phyloP scores from a whole-genome alignment of 2,888 invertebrate species.

The Gastrophysa polygoni region DNA sequence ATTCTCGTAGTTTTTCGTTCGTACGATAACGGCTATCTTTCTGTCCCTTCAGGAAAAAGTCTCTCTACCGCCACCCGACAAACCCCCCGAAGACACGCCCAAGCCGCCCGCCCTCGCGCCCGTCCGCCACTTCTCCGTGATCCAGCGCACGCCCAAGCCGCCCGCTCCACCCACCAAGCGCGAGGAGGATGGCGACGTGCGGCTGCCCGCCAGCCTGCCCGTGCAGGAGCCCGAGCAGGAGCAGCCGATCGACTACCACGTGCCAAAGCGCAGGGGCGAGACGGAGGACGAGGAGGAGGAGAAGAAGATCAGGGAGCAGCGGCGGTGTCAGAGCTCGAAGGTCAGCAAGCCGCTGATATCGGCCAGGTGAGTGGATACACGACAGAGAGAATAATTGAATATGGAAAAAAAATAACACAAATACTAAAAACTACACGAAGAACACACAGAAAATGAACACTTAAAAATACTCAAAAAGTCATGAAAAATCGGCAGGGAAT shows the following conservation, averaged over 20 bases:
- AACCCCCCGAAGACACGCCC: constrained; percentile 62
- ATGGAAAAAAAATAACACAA: too few relatives aligned
- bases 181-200: constrained; percentile 51
- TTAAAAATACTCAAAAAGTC: too few relatives aligned
- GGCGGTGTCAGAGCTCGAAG: constrained; percentile 71
- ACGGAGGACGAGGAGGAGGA: constrained; percentile 72
- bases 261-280: constrained; percentile 79
- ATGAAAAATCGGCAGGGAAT: too few relatives aligned
- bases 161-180: constrained; percentile 53
- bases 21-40: too few relatives aligned
- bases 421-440: too few relatives aligned
- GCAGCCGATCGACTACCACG: constrained; percentile 87
- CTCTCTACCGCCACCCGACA: constrained; percentile 64
- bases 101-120: constrained; percentile 52
- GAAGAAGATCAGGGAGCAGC: constrained; percentile 71
- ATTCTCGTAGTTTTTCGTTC: too few relatives aligned
- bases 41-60: constrained; percentile 63
- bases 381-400: too few relatives aligned
- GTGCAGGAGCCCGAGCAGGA: constrained; percentile 60
- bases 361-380: constrained; percentile 54
- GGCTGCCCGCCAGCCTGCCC: constrained; percentile 40
- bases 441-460: too few relatives aligned
- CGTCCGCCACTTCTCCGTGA: constrained; percentile 55
- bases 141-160: constrained; percentile 64
- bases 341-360: constrained; percentile 67